Conservation (phyloP, 2,113 vertebrate species). For the Callithrix jacchus region DNA sequence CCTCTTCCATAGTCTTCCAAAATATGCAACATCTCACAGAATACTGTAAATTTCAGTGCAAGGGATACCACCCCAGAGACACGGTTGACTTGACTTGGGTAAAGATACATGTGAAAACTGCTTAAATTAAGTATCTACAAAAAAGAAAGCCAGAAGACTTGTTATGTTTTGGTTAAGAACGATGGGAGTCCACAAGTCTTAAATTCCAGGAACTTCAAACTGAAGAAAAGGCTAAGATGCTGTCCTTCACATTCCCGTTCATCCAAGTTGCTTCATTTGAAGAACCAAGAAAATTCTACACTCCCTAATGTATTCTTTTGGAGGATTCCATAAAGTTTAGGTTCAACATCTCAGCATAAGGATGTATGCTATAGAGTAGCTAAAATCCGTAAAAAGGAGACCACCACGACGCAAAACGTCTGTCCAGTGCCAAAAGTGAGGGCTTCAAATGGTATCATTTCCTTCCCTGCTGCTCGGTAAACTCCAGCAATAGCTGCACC, state of each 20-base stretch:
- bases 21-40: neutral
- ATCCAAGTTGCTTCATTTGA: neutral
- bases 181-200: neutral
- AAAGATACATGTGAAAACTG: neutral
- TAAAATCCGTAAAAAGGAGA: conserved; percentile 94
- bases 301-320: neutral
- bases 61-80: neutral
- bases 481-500: conserved; percentile 97
- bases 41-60: neutral
- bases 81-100: neutral
- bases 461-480: conserved; percentile 96
- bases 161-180: neutral
- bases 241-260: neutral
- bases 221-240: conserved; percentile 23
- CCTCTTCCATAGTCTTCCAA: neutral
- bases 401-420: conserved; percentile 92
- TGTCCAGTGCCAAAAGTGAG: conserved; percentile 95
- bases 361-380: conserved; percentile 91
- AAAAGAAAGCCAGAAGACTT: neutral
- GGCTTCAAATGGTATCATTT: conserved; percentile 94
- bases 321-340: neutral
- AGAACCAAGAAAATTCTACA: neutral
- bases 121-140: neutral
- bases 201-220: neutral
- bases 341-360: accelerated